These are phyloP conservation scores for Lethrus apterus DNA, from an alignment of 1,140 invertebrate genomes.

Conservation along the genomic window DNA sequence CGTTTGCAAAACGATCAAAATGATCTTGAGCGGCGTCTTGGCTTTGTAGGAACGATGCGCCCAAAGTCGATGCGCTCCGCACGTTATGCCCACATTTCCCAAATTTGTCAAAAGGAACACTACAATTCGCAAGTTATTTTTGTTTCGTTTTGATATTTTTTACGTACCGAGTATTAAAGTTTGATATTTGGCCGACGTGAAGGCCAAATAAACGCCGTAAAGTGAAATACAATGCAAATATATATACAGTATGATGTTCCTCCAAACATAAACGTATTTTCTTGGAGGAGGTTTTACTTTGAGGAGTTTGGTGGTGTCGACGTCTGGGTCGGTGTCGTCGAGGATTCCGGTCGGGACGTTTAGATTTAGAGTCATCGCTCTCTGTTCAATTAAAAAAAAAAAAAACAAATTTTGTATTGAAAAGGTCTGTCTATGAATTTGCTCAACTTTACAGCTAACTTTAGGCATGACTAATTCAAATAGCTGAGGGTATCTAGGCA, in stretches of 20 bases:
- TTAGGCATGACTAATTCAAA: too few relatives aligned
- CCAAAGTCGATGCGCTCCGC: constrained; percentile 67
- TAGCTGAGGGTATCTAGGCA: too few relatives aligned
- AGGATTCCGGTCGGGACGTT: not conserved
- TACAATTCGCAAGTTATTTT: not conserved
- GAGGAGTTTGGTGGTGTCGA: not conserved
- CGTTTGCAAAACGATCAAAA: constrained; percentile 46
- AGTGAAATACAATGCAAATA: constrained; percentile 11
- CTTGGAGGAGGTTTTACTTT: not conserved
- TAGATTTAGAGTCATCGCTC: too few relatives aligned
- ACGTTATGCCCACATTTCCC: constrained; percentile 53
- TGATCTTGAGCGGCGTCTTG: constrained; percentile 51
- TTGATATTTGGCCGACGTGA: constrained; percentile 5
- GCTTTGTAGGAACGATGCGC: constrained; percentile 68
- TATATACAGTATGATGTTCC: constrained; percentile 13
- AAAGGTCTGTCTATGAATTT: too few relatives aligned
- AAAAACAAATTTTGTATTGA: too few relatives aligned
- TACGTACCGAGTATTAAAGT: constrained; percentile 7
- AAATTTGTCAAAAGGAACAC: not conserved
- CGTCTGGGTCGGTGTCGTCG: constrained; percentile 3
- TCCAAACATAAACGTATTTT: constrained; percentile 6
- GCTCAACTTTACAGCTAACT: too few relatives aligned
- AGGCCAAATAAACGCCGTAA: constrained; percentile 6
- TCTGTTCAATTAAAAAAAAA: too few relatives aligned
- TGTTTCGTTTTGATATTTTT: not conserved